Evolutionary conservation across 2,888 invertebrate genomes (phyloP), one percentile per base, ranked within the genome.

Genomic region (Ryuthela nishihirai): DNA sequence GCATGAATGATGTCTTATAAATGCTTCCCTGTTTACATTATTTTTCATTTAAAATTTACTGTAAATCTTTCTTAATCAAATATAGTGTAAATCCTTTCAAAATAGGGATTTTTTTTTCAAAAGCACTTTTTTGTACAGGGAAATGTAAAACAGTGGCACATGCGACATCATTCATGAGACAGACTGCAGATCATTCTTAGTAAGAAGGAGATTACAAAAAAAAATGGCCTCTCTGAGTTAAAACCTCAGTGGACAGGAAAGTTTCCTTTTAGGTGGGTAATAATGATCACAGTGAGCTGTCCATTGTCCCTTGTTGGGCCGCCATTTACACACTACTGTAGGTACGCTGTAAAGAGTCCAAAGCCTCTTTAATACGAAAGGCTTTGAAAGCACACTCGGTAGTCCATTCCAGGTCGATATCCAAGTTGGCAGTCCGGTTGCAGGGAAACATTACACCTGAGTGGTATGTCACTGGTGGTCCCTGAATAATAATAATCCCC

Each of bases 11-110:
- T 46, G 52, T 58, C 56, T 36, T 52, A 52, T 24, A 58, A 58
- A 58, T 58, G 56, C 56, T 58, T 46, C 42, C 39, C 50, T 46
- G 42, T 39, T 52, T 52, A 41, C 49, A 49, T 35, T 26, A 45
- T 55, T 55, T 54, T 49, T 54, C 42, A 58, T 58, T 58, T 52
- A 58, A 58, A 58, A 52, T 58, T 46, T 58, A 55, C 52, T 45
- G 50, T 58, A 58, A 36, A 58, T 58, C 50, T 40, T 50, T 52
- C 50, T 52, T 52, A 58, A 52, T 56, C 50, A 50, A 56, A 56
- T 58, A 58, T 52, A 46, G 50, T 58, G 52, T 52, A 58, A 46
- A 46, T 46, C 56, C 49, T 58, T 53, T 49, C 41, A 58, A 58
- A 58, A 58, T 52, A 52, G 52, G 56, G 56, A 46, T 50, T 56